Conservation (phyloP, 2,113 vertebrate species). For the Siphamia tubifer region DNA sequence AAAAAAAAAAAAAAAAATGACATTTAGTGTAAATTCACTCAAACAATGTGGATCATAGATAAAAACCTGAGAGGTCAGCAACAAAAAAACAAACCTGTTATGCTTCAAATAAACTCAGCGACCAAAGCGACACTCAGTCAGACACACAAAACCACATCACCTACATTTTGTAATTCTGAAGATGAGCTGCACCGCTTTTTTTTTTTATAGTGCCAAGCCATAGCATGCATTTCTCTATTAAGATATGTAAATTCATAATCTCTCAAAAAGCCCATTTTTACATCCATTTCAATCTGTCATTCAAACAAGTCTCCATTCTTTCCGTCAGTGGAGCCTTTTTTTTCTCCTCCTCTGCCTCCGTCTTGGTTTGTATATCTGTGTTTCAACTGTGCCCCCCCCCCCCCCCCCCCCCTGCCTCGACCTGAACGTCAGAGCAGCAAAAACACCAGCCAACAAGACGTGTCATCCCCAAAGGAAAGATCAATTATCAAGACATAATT, state of each 20-base stretch:
- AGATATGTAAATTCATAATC: constrained; percentile 73
- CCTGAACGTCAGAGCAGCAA: constrained; percentile 28
- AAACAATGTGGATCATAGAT: constrained; percentile 28
- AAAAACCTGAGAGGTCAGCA: constrained; percentile 25
- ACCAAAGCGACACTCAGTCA: neutral
- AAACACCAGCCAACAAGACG: constrained; percentile 26
- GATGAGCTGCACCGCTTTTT: constrained; percentile 22
- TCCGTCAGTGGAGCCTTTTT: neutral
- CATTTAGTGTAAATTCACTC: constrained; percentile 47
- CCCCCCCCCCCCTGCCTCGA: constrained; percentile 7
- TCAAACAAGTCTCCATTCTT: constrained; percentile 23
- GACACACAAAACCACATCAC: neutral
- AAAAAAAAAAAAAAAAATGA: constrained; percentile 36
- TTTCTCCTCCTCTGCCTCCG: neutral
- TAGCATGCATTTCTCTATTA: constrained; percentile 62
- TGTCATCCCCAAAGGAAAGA: constrained; percentile 53
- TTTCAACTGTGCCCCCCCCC: constrained; percentile 7
- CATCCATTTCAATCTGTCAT: constrained; percentile 59
- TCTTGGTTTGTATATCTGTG: constrained; percentile 11
- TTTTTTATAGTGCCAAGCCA: neutral
- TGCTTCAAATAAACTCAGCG: neutral
- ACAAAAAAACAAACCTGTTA: constrained; percentile 17
- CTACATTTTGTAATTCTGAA: constrained; percentile 33
- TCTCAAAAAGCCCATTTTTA: constrained; percentile 63
- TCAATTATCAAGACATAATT: constrained; percentile 53